Percentiles rank a stretch among this genome's conserved stretches.
Conservation (phyloP, 2,113 vertebrate species). For the Phrynocephalus versicolor region DNA sequence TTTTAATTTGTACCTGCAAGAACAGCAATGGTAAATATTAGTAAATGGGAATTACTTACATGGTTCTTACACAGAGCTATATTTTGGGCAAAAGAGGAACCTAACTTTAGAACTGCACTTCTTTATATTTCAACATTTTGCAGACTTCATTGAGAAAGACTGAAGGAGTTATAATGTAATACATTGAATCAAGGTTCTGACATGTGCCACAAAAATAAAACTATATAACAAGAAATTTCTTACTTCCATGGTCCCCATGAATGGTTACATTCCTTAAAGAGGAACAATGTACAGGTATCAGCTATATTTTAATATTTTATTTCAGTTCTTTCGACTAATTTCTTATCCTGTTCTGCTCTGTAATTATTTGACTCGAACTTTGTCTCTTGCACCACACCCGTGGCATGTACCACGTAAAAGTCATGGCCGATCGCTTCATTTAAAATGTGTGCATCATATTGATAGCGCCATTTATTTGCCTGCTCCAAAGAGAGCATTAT, state of each 20-base stretch:
- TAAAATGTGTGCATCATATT: neutral
- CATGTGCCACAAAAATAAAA: neutral
- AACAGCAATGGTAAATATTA: neutral
- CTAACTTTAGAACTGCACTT: neutral
- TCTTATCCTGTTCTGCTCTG: neutral
- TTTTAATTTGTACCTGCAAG: accelerated
- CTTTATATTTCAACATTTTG: neutral
- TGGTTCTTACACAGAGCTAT: neutral
- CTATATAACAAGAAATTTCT: neutral
- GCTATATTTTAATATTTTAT: neutral
- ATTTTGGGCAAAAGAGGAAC: neutral
- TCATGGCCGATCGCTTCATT: neutral
- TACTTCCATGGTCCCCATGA: accelerated
- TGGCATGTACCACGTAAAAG: neutral
- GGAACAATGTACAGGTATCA: constrained; percentile 1
- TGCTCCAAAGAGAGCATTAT: neutral
- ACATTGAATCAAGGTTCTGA: no score
- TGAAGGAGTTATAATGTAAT: neutral
- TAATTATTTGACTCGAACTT: neutral
- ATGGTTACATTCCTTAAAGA: neutral
- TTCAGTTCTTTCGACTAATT: neutral
- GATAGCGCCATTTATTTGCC: constrained; percentile 27
- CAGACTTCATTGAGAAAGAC: neutral
- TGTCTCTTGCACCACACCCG: neutral
- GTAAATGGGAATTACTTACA: neutral